A percentile compares a stretch with the other conserved stretches of the same genome.
phyloP scores from a whole-genome alignment of 1,140 invertebrate genomes.

The Acromyrmex heyeri region DNA sequence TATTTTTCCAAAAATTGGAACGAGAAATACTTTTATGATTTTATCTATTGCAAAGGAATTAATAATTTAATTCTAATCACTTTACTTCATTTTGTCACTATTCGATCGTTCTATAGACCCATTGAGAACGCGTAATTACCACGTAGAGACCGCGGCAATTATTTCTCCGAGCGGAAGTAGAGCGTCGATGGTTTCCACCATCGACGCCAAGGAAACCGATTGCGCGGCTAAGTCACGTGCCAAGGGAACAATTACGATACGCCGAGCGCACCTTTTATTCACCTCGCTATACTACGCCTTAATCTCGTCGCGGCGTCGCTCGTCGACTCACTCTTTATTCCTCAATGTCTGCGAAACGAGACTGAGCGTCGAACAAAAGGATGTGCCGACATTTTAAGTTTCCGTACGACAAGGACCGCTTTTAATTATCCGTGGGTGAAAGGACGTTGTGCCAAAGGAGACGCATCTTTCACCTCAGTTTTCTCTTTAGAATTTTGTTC shows the following conservation, averaged over 20 bases:
- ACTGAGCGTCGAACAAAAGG: slow-evolving; percentile 61
- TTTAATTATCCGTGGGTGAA: slow-evolving; percentile 70
- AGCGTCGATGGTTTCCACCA: slow-evolving; percentile 53
- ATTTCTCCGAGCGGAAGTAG: slow-evolving; percentile 44
- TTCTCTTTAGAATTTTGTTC: neutral
- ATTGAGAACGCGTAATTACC: slow-evolving; percentile 59
- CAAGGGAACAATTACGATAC: slow-evolving; percentile 70
- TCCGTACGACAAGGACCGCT: slow-evolving; percentile 46
- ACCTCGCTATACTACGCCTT: slow-evolving; percentile 58
- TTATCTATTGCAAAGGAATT: neutral
- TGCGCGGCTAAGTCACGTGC: slow-evolving; percentile 46
- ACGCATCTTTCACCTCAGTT: slow-evolving; percentile 14
- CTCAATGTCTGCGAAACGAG: slow-evolving; percentile 64
- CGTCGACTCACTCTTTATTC: slow-evolving; percentile 53
- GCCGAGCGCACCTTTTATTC: slow-evolving; percentile 66
- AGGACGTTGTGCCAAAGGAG: slow-evolving; percentile 19
- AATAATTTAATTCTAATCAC: slow-evolving; percentile 33
- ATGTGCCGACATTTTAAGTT: slow-evolving; percentile 69
- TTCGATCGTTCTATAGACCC: slow-evolving; percentile 7
- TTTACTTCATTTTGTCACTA: slow-evolving; percentile 1
- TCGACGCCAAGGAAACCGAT: slow-evolving; percentile 55
- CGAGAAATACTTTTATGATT: neutral
- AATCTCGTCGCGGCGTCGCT: slow-evolving; percentile 36
- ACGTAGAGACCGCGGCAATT: slow-evolving; percentile 57
- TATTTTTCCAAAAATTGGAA: neutral